A percentile compares a stretch with the other conserved stretches of the same genome.
Evolutionary conservation across 2,888 invertebrate genomes (phyloP).

Genomic region (Helicoverpa assulta): DNA sequence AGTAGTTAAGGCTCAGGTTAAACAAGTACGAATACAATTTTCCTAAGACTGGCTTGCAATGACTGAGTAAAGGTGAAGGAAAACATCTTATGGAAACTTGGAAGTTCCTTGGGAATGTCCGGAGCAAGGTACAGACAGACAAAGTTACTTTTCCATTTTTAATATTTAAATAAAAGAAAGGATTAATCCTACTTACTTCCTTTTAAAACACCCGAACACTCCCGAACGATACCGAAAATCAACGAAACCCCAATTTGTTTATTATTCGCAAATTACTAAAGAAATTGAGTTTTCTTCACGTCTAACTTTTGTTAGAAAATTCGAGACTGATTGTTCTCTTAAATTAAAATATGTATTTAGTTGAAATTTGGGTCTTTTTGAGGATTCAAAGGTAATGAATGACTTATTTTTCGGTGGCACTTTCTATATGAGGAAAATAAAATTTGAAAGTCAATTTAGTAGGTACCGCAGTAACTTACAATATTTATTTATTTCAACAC

Average conservation of each 20-base stretch:
- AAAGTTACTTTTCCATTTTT: no score
- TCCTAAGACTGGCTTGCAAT: no score
- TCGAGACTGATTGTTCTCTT: conserved; percentile 21
- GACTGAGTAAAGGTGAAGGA: no score
- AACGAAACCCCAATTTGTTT: conserved; percentile 41
- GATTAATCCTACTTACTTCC: not conserved
- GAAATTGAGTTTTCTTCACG: conserved; percentile 47
- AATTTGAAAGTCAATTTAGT: no score
- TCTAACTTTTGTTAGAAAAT: conserved; percentile 30
- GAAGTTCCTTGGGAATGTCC: no score
- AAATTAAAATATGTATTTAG: conserved; percentile 42
- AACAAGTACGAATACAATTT: no score
- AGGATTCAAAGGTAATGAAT: conserved; percentile 32
- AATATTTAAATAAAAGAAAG: no score
- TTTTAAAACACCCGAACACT: conserved; percentile 14
- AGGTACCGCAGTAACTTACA: no score
- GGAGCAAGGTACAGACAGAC: no score
- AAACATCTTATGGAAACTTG: no score
- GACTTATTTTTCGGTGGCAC: conserved; percentile 12
- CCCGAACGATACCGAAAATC: conserved; percentile 27
- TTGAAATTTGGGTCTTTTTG: conserved; percentile 26
- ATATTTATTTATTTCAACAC: no score
- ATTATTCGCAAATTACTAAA: conserved; percentile 43
- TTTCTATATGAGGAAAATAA: not conserved
- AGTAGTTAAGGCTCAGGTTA: no score